Evolutionary conservation across 2,888 invertebrate genomes (phyloP), one percentile per base, ranked within the genome.

Genomic region (Caenorhabditis uteleia): DNA sequence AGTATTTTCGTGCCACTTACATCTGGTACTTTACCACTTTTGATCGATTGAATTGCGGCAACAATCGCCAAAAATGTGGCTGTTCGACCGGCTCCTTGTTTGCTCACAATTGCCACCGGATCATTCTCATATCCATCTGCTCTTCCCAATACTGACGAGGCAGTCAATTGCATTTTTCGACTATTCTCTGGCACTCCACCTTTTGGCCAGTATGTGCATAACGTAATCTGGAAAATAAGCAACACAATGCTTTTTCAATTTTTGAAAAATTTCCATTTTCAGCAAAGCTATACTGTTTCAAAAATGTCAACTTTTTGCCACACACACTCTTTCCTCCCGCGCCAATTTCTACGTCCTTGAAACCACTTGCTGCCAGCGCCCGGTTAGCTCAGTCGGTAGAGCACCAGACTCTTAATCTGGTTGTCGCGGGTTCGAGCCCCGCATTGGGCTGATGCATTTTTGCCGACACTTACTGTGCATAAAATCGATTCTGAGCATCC

Each of bases 391-490:
- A 78, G 78, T 77, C 77, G 77, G 77, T 77, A 77, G 77, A 77
- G 77, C 77, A 77, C 77, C 77, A 77, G 77, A 77, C 77, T 77
- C 77, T 77, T 77, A 77, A 77, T 77, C 77, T 77, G 77, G 77
- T 69, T 77, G 77, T 77, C 77, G 76, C 77, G 78, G 78, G 77
- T 78, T 78, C 77, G 78, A 78, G 78, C 77, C 78, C 77, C 78
- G 75, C 75, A 77, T 77, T 72, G 77, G 75, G 77, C 77, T 77
- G 59, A 65, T 3, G n/a, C n/a, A n/a, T n/a, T n/a, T n/a, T 36
- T 20, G 18, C 36, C n/a, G n/a, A n/a, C n/a, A n/a, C n/a, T n/a
- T n/a, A n/a, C 34, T n/a, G 34, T 26, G 2, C 31, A 31, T 21
- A 18, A 12, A 14, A 45, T n/a, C 33, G 45, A 29, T 18, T 45